phyloP scores from a whole-genome alignment of 2,797 vertebrate genomes.

The Parauchenoglanis punctatus region DNA sequence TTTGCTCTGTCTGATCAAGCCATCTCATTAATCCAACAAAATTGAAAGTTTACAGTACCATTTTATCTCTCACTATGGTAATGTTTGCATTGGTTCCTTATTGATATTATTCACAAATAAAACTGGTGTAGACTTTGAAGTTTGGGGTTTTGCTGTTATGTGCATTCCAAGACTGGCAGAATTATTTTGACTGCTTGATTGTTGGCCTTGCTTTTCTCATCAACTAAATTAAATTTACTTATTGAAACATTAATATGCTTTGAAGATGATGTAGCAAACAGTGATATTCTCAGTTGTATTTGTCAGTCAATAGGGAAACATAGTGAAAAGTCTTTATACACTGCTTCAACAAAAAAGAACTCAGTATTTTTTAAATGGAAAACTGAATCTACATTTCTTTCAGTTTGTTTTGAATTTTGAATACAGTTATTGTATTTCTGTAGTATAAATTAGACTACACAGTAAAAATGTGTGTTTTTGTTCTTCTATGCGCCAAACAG shows the following conservation, averaged over 20 bases:
- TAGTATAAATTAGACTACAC: constrained; percentile 16
- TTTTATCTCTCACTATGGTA: constrained; percentile 62
- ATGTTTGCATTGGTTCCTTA: constrained; percentile 71
- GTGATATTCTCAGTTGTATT: constrained; percentile 16
- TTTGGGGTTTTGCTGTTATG: constrained; percentile 38
- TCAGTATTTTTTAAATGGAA: constrained; percentile 19
- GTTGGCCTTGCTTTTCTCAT: constrained; percentile 51
- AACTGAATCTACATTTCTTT: not conserved
- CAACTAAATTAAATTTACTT: constrained; percentile 60
- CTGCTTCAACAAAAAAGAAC: not conserved
- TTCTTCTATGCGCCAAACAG: constrained; percentile 25
- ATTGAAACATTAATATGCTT: constrained; percentile 49
- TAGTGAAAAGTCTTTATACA: not conserved
- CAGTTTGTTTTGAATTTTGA: not conserved
- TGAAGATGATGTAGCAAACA: constrained; percentile 40
- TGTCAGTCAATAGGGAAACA: constrained; percentile 15
- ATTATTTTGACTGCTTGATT: constrained; percentile 39
- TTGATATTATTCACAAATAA: constrained; percentile 68
- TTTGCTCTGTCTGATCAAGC: constrained; percentile 81
- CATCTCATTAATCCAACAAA: constrained; percentile 77
- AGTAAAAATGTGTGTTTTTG: constrained; percentile 29
- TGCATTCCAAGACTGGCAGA: constrained; percentile 40
- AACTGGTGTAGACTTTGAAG: constrained; percentile 69
- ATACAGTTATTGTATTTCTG: constrained; percentile 26
- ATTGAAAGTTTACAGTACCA: constrained; percentile 76